These are phyloP conservation scores for Epicauta chinensis DNA, from an alignment of 1,140 invertebrate genomes.

Conservation along the genomic window DNA sequence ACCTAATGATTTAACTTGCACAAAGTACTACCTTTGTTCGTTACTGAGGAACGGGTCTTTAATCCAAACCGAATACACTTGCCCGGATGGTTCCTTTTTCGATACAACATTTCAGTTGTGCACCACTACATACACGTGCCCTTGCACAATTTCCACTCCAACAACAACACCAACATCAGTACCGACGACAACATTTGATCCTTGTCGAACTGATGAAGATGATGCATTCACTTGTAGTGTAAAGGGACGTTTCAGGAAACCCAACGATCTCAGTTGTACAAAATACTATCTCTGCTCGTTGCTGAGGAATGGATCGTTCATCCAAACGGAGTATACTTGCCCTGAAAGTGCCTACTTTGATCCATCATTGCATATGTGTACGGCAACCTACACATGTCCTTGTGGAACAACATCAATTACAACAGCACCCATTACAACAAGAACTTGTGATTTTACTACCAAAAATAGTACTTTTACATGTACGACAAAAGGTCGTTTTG, in stretches of 20 bases:
- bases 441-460: not conserved
- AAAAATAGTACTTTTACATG: slow-evolving; percentile 10
- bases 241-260: slow-evolving; percentile 11
- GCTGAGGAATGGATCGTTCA: slow-evolving; percentile 5
- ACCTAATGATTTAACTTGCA: slow-evolving; percentile 3
- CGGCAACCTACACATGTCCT: slow-evolving; percentile 3
- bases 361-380: slow-evolving; percentile 4
- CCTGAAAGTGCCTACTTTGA: slow-evolving; percentile 5
- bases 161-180: not conserved
- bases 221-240: slow-evolving; percentile 2
- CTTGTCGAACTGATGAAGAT: not conserved
- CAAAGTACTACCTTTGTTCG: slow-evolving; percentile 8
- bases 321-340: slow-evolving; percentile 5
- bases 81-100: not conserved
- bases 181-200: not conserved
- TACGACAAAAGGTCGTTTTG: slow-evolving; percentile 6
- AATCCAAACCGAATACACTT: slow-evolving; percentile 3
- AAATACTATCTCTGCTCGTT: slow-evolving; percentile 13
- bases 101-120: not conserved
- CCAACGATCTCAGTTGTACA: slow-evolving; percentile 2
- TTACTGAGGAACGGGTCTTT: slow-evolving; percentile 6
- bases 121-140: not conserved
- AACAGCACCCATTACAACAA: not conserved
- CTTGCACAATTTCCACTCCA: slow-evolving; percentile 4
- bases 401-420: not conserved